Evolutionary conservation across 1,140 invertebrate species (phyloP).

Genomic region (Mizuhopecten yessoensis): DNA sequence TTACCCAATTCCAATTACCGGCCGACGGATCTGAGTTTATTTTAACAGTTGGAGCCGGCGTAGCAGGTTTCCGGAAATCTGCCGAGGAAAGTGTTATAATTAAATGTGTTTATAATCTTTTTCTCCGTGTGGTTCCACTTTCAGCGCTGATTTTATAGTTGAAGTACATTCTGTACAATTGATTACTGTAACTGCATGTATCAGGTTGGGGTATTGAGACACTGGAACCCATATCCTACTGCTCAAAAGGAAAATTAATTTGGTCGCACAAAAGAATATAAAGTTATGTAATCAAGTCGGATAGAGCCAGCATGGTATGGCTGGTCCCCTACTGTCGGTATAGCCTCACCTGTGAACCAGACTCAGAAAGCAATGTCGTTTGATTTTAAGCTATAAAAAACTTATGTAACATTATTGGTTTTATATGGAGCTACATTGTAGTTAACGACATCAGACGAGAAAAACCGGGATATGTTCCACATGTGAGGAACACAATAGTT

Average conservation of each 20-base stretch:
- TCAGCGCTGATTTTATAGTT: constrained; percentile 3
- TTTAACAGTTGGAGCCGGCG: background rate
- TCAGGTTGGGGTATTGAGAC: background rate
- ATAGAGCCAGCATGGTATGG: background rate
- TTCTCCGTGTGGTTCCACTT: background rate
- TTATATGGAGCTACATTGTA: background rate
- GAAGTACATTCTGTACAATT: background rate
- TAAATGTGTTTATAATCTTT: constrained; percentile 40
- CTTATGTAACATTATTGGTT: background rate
- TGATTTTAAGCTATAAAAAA: background rate
- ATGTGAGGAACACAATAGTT: too few relatives aligned
- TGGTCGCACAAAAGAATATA: background rate
- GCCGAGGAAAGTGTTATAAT: constrained; percentile 16
- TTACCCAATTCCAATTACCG: background rate
- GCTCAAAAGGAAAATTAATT: constrained; percentile 20
- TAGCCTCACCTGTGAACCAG: background rate
- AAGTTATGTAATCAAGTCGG: constrained; percentile 1
- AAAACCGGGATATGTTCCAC: too few relatives aligned
- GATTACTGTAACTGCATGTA: background rate
- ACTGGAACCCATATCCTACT: background rate
- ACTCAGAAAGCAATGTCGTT: background rate
- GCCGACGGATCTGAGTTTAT: background rate
- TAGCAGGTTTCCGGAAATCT: constrained; percentile 12
- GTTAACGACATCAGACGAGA: background rate
- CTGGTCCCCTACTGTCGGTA: background rate